These are phyloP conservation scores for Chamaetylas fuelleborni DNA, from an alignment of 2,113 vertebrate species.

Conservation along the genomic window DNA sequence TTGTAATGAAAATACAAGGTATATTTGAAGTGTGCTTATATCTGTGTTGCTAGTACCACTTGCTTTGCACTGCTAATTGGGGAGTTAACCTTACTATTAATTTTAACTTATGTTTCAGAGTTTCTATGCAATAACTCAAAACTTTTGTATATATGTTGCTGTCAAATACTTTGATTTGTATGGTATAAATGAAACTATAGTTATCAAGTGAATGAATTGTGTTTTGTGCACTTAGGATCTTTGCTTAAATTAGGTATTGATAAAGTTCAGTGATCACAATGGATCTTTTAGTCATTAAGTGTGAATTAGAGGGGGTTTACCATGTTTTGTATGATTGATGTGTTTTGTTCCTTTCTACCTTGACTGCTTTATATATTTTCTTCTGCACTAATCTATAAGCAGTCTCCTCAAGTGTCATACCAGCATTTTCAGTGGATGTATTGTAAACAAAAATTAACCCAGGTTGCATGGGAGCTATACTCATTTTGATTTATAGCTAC, in stretches of 20 bases:
- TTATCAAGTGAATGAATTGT: neutral
- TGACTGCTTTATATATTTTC: slow-evolving; percentile 29
- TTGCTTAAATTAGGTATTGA: neutral
- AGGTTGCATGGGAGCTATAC: slow-evolving; percentile 82
- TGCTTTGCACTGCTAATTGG: neutral
- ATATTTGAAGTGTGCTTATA: neutral
- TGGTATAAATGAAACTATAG: neutral
- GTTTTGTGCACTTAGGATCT: neutral
- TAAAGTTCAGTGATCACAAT: neutral
- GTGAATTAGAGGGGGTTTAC: neutral
- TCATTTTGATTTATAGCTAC: slow-evolving; percentile 81
- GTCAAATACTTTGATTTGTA: neutral
- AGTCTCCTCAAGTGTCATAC: slow-evolving; percentile 67
- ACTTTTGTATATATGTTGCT: neutral
- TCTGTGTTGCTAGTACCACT: neutral
- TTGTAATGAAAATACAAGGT: neutral
- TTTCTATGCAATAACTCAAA: neutral
- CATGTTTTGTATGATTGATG: slow-evolving; percentile 1
- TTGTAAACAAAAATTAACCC: slow-evolving; percentile 83
- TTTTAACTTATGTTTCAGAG: neutral
- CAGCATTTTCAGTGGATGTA: slow-evolving; percentile 74
- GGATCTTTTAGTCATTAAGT: neutral
- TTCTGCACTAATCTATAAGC: slow-evolving; percentile 64
- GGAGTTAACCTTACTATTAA: neutral
- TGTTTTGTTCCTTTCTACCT: slow-evolving; percentile 59